Evolutionary conservation across 1,140 invertebrate species (phyloP).

Genomic region (Nixonia krombeini): DNA sequence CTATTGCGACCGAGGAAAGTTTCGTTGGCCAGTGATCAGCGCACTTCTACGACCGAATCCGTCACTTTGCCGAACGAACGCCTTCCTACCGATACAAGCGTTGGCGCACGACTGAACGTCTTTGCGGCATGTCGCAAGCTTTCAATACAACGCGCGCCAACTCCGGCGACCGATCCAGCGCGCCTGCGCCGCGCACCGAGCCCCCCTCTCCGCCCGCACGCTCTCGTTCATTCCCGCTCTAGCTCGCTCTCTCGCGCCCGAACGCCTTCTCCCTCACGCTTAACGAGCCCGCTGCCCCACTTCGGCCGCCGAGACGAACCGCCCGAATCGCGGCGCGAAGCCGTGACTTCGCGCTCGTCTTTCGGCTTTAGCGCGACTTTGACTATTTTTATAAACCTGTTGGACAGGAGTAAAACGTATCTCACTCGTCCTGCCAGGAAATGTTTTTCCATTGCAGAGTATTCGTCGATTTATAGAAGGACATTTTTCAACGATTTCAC

Average conservation of each 20-base stretch:
- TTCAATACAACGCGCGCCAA: conserved; percentile 61
- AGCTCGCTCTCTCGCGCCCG: no score
- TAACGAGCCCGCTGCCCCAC: not conserved
- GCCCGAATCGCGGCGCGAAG: not conserved
- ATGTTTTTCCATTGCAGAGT: no score
- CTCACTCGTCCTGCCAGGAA: no score
- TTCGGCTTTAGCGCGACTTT: no score
- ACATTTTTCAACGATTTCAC: no score
- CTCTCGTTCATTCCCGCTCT: not conserved
- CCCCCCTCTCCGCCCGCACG: not conserved
- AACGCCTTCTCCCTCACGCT: not conserved
- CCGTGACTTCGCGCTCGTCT: no score
- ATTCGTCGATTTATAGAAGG: no score
- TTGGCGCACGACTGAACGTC: conserved; percentile 68
- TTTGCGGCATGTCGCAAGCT: conserved; percentile 67
- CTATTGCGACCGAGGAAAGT: not conserved
- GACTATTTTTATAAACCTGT: no score
- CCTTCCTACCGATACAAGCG: conserved; percentile 55
- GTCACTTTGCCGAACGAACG: conserved; percentile 15
- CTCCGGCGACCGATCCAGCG: conserved; percentile 35
- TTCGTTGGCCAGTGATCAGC: conserved; percentile 1
- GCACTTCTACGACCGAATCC: conserved; percentile 9
- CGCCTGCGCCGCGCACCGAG: conserved; percentile 19
- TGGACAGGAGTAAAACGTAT: no score
- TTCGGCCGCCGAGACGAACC: not conserved